Evolutionary conservation across 2,113 vertebrate species (phyloP).

Genomic region (Onychorhynchus coronatus): DNA sequence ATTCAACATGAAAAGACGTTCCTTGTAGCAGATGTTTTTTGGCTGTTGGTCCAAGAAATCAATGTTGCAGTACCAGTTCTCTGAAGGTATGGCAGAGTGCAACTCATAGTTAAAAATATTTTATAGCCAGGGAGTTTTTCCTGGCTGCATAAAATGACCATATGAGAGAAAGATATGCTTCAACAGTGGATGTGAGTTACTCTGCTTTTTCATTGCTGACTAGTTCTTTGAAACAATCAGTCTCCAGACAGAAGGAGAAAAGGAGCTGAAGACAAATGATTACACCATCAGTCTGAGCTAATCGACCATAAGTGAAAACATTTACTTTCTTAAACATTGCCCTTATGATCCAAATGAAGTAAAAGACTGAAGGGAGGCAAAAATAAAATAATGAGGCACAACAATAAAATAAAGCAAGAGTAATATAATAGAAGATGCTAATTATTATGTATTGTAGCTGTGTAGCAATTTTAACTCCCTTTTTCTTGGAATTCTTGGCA

Average conservation of each 20-base stretch:
- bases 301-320: background rate
- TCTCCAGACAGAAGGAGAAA: background rate
- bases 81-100: background rate
- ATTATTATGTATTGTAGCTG: background rate
- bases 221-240: background rate
- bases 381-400: background rate
- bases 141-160: slow-evolving; percentile 9
- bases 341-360: background rate
- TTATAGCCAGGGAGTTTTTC: background rate
- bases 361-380: background rate
- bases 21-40: background rate
- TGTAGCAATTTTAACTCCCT: background rate
- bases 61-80: slow-evolving; percentile 4
- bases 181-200: background rate
- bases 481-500: background rate
- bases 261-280: background rate
- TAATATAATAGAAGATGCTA: background rate
- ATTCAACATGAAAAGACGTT: background rate
- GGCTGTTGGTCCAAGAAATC: background rate
- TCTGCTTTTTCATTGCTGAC: slow-evolving; percentile 10
- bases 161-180: slow-evolving; percentile 2
- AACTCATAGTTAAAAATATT: background rate
- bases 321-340: background rate
- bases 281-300: background rate
- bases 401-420: background rate